Conservation (phyloP, 2,888 invertebrate species). For the Octodonta nipae region DNA sequence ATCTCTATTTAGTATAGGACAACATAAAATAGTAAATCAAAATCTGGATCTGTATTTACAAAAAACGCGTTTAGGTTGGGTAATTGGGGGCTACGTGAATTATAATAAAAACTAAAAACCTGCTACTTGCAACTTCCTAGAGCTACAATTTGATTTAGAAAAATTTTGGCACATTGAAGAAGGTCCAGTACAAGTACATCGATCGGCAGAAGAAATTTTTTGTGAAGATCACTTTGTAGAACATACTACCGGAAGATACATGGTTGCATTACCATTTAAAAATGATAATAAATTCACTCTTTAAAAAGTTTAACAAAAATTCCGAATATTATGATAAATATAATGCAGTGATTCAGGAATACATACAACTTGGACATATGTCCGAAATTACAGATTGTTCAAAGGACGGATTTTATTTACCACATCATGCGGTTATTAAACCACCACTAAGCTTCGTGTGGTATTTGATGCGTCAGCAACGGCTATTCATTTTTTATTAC, state of each 20-base stretch:
- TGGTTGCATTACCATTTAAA: no score
- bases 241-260: no score
- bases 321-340: no score
- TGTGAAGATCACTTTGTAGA: no score
- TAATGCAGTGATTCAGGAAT: constrained; percentile 10
- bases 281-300: no score
- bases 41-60: constrained; percentile 9
- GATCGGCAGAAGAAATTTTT: no score
- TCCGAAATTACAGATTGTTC: background rate
- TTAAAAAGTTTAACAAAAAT: constrained; percentile 7
- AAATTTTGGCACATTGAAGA: constrained; percentile 9
- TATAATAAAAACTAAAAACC: background rate
- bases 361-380: constrained; percentile 3
- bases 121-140: background rate
- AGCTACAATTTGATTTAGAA: constrained; percentile 7
- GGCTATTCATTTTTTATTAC: no score
- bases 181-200: background rate
- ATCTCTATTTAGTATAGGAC: constrained; percentile 5
- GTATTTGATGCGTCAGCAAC: background rate
- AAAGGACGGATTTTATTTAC: background rate
- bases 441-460: background rate
- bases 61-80: constrained; percentile 9
- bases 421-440: background rate
- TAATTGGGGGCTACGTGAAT: constrained; percentile 5
- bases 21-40: no score